These are phyloP conservation scores for Amphibalanus amphitrite DNA, from an alignment of 1,140 invertebrate species.

Conservation along the genomic window DNA sequence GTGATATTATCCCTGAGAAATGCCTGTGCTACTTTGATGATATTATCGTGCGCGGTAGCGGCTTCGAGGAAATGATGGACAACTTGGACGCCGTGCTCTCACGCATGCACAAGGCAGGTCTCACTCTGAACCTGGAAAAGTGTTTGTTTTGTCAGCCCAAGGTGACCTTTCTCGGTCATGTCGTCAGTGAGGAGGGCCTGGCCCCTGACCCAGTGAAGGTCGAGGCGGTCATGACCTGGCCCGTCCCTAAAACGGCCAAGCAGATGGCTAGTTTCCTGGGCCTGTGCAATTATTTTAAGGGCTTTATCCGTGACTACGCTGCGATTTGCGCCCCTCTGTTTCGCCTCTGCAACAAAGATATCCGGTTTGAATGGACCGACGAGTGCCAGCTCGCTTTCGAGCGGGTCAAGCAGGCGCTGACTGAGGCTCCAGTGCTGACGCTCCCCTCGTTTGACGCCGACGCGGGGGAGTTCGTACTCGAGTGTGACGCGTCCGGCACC, in stretches of 20 bases:
- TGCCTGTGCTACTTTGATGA: not conserved
- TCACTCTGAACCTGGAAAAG: not conserved
- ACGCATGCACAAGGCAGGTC: not conserved
- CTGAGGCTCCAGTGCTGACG: not conserved
- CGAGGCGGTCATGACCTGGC: not conserved
- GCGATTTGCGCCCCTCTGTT: not conserved
- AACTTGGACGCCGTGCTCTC: not conserved
- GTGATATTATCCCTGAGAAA: not conserved
- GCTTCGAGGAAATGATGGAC: not conserved
- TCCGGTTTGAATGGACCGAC: not conserved
- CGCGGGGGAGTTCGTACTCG: not conserved
- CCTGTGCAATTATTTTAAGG: not conserved
- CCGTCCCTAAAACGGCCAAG: not conserved
- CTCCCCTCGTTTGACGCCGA: not conserved
- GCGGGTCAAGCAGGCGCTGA: not conserved
- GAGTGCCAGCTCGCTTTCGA: not conserved
- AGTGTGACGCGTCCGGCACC: not conserved
- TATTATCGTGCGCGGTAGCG: not conserved
- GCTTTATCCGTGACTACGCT: not conserved
- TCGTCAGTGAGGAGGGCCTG: not conserved
- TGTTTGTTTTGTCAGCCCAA: not conserved
- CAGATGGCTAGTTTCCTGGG: not conserved
- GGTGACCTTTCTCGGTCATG: not conserved
- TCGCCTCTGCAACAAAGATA: not conserved
- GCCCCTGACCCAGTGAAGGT: not conserved